Evolutionary conservation across 2,797 vertebrate species (phyloP).

Genomic region (Orestias chungarensis): DNA sequence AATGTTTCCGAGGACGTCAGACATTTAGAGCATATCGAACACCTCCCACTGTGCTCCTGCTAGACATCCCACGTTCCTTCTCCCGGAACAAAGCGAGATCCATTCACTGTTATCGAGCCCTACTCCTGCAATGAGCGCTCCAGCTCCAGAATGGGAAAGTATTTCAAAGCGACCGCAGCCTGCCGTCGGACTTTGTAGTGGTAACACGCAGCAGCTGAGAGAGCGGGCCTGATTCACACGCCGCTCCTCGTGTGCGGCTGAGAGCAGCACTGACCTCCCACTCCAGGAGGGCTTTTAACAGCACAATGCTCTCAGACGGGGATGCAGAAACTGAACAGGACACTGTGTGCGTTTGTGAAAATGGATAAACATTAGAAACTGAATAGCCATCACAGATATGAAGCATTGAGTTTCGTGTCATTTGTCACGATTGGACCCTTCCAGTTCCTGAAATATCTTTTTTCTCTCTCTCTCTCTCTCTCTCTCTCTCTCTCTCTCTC

Average conservation of each 20-base stretch:
- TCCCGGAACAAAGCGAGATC: constrained; percentile 33
- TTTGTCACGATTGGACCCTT: constrained; percentile 21
- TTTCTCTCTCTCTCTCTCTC: constrained; percentile 7
- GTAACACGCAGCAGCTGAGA: constrained; percentile 75
- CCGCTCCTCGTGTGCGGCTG: constrained; percentile 22
- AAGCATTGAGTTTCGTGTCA: constrained; percentile 27
- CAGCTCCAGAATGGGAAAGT: constrained; percentile 64
- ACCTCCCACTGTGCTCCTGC: constrained; percentile 11
- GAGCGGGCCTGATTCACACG: constrained; percentile 45
- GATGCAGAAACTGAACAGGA: constrained; percentile 29
- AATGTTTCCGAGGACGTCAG: constrained; percentile 36
- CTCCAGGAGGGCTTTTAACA: constrained; percentile 34
- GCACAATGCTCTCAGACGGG: constrained; percentile 31
- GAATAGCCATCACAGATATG: constrained; percentile 8
- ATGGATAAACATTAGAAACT: constrained; percentile 27
- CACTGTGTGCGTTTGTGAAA: neutral
- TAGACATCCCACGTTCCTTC: neutral
- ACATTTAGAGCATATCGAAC: constrained; percentile 13
- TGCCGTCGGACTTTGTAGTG: constrained; percentile 63
- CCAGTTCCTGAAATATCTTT: constrained; percentile 11
- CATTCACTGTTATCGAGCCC: constrained; percentile 30
- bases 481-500: constrained; percentile 8
- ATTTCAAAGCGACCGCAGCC: constrained; percentile 64
- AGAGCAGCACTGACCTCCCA: constrained; percentile 18
- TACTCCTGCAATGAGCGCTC: constrained; percentile 20